These are phyloP conservation scores for Sorex araneus DNA, from an alignment of 2,113 vertebrate genomes.

Conservation along the genomic window DNA sequence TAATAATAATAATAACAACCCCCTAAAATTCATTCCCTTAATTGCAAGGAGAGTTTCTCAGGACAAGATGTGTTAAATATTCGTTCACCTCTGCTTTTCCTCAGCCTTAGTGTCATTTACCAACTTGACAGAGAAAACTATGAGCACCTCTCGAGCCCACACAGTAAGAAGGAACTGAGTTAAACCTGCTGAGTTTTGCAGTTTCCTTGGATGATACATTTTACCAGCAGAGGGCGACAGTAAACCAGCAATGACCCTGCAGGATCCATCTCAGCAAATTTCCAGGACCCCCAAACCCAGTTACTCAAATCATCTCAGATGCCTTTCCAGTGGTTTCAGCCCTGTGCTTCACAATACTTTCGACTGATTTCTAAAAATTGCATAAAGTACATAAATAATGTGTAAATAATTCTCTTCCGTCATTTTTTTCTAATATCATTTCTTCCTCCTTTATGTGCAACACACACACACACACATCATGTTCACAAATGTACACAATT, in stretches of 20 bases:
- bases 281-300: background rate
- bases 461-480: background rate
- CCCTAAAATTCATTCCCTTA: no score
- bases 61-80: no score
- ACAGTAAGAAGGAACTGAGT: background rate
- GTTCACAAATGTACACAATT: background rate
- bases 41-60: no score
- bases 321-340: background rate
- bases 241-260: conserved; percentile 68
- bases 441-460: background rate
- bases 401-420: conserved; percentile 48
- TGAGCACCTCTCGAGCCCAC: background rate
- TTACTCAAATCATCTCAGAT: conserved; percentile 21
- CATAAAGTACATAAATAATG: background rate
- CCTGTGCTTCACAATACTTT: background rate
- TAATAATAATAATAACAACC: no score
- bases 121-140: no score
- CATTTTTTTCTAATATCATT: conserved; percentile 23
- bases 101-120: no score
- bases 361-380: conserved; percentile 36
- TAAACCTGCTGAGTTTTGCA: background rate
- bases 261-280: background rate
- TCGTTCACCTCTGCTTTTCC: no score
- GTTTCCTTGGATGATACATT: conserved; percentile 53
- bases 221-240: conserved; percentile 84